Base-by-base conservation (phyloP, 2,797 vertebrate species). In the Cyclura pinguis region DNA sequence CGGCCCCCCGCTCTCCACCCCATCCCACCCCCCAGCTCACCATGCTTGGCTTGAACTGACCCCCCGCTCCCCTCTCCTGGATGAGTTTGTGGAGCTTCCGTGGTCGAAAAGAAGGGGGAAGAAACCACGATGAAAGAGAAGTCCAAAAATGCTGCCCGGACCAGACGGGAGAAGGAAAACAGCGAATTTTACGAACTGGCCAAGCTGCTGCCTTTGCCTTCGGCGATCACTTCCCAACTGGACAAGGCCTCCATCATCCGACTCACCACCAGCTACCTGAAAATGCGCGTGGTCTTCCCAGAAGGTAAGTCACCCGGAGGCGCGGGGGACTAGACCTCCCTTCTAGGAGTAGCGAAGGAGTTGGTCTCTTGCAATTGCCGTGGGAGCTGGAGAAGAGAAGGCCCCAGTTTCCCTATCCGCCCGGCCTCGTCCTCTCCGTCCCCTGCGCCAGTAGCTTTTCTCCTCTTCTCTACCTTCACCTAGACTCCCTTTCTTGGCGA, bases 211-310 rank as follows among this genome's bases (percentile, higher is more conserved):
- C 99, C 99, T 93, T 96, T 99, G 93, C 99, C 99, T 92, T 99
- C 99, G 0, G 99, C 99, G 94, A 99, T 99, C 98, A 99, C 99
- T 91, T 99, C 99, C 35, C 99, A 99, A 96, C 98, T 99, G 96
- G 99, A 99, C 94, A 99, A 99, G 96, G 99, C 99, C 67, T 99
- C 99, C 90, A 99, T 99, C 97, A 99, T 99, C 97, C 97, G 99
- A 20, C 98, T 99, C 86, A 99, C 99, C 1, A 99, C 98, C 87
- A 99, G 99, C 97, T 99, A 99, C 97, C 97, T 99, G 96, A 99
- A 98, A 96, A 99, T 99, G 99, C 98, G 99, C 82, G 97, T 98
- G 38, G 98, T 99, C 73, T 99, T 99, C 73, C 99, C 99, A 14
- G 98, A 99, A 98, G 99, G 99, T 99, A 97, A 96, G 97, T 96